Evolutionary conservation across 2,797 vertebrate species (phyloP).

Genomic region (Acropternis orthonyx): DNA sequence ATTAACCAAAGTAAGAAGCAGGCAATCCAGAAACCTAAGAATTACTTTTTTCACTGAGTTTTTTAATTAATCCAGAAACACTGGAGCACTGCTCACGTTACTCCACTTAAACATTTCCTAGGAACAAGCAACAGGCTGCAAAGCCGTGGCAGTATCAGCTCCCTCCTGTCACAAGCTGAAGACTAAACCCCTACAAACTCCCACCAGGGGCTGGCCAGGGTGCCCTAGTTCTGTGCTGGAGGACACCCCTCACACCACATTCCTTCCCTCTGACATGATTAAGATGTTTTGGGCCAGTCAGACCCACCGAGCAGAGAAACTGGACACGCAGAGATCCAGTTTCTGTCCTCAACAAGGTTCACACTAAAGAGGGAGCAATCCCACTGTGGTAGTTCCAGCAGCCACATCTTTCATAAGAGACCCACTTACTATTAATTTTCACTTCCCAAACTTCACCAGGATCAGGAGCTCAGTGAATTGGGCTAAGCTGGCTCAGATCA

Average conservation of each 20-base stretch:
- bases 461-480: neutral
- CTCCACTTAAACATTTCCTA: neutral
- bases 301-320: neutral
- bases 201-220: neutral
- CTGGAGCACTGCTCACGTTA: neutral
- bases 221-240: neutral
- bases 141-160: neutral
- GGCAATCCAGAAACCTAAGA: neutral
- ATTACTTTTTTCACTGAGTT: neutral
- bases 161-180: neutral
- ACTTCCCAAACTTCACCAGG: neutral
- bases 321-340: neutral
- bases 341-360: conserved; percentile 11
- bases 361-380: neutral
- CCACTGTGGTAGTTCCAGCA: neutral
- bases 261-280: neutral
- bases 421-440: neutral
- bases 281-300: neutral
- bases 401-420: neutral
- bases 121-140: neutral
- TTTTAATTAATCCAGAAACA: conserved; percentile 42
- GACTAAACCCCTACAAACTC: neutral
- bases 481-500: neutral
- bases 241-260: neutral
- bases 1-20: neutral